Evolutionary conservation across 2,888 invertebrate species (phyloP), one percentile per base, ranked within the genome.

Genomic region (Perdita meconis): DNA sequence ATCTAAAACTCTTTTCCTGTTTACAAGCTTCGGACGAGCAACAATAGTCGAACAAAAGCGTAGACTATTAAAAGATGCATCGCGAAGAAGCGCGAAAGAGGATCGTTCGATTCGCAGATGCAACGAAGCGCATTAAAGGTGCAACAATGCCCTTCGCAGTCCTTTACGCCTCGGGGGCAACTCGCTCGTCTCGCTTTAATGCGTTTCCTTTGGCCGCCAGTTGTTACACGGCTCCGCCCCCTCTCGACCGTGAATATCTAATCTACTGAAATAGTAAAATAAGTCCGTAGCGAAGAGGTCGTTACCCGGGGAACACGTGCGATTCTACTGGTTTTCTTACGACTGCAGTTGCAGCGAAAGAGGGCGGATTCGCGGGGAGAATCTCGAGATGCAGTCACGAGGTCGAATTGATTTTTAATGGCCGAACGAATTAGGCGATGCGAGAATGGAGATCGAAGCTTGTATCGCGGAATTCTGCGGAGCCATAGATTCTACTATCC

Each of bases 201-300:
- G 61, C 61, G 63, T 72, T 72, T 67, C 56, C 56, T 56, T 72
- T 63, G 69, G 67, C 50, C 51, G 34, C 50, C 55, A 36, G 63
- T 65, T 70, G 68, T 67, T 69, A 38, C 36, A 16, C 6, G 2
- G 2, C 6, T 6, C 30, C 30, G 2, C 30, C 6, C 24, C 38
- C 6, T 63, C 47, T 50, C 50, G 51, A 22, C 42, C 69, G 77
- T 55, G 84, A 84, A 81, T 85, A 81, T 83, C 80, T 82, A 69
- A 87, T 85, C 84, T 78, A 77, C 84, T 87, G 86, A 88, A 87
- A 88, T 84, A 83, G 83, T 84, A 76, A 86, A 84, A 82, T 77
- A 67, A 83, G 85, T 82, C 71, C 61, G 40, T n/a, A 61, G 59
- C 38, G 8, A 5, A 34, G 5, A 22, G 22, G 67, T n/a, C n/a